Percentiles rank a stretch among this genome's conserved stretches.
Evolutionary conservation across 2,113 vertebrate species (phyloP).

Genomic region (Ammodramus savannarum): DNA sequence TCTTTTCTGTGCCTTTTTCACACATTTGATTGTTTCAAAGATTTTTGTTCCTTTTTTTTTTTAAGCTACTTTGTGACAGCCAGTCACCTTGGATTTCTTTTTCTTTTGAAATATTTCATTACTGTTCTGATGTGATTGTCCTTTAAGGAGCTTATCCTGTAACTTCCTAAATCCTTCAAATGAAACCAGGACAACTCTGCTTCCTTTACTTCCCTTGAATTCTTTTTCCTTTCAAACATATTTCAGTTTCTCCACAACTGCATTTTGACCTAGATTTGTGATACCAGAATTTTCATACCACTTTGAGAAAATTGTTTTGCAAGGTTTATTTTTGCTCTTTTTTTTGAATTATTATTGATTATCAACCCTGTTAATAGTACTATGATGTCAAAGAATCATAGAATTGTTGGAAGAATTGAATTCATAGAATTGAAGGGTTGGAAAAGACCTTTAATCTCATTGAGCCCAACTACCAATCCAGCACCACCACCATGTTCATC

Average conservation of each 20-base stretch:
- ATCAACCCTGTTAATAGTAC: background rate
- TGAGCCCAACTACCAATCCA: background rate
- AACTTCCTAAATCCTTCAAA: background rate
- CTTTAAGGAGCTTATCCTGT: background rate
- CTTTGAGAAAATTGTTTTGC: background rate
- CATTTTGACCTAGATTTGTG: background rate
- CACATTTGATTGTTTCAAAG: background rate
- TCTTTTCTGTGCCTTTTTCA: background rate
- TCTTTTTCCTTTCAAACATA: background rate
- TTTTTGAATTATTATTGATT: background rate
- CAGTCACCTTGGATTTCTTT: conserved; percentile 6
- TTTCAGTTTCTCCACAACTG: background rate
- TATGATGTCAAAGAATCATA: background rate
- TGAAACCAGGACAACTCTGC: background rate
- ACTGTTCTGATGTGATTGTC: background rate
- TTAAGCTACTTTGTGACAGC: background rate
- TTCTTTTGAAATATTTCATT: background rate
- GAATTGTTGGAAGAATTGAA: background rate
- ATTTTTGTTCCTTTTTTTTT: background rate
- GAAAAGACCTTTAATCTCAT: background rate
- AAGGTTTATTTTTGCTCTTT: background rate
- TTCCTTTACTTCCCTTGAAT: background rate
- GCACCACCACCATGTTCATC: background rate
- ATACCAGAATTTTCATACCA: background rate
- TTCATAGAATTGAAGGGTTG: too few relatives aligned